Conservation (phyloP, 2,888 invertebrate species). For the Stenodera caucasica region DNA sequence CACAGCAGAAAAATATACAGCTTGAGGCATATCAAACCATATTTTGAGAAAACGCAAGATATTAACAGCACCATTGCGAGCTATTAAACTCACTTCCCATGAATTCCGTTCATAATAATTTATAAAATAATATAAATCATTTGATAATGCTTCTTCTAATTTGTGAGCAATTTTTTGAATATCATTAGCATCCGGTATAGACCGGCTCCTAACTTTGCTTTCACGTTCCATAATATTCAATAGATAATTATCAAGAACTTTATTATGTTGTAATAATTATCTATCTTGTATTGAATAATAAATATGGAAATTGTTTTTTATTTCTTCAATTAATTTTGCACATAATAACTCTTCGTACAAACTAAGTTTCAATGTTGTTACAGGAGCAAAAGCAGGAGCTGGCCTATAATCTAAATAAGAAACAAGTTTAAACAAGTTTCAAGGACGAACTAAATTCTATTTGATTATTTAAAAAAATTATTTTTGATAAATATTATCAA, state of each 20-base stretch:
- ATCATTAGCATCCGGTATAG: slow-evolving; percentile 51
- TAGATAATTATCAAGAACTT: slow-evolving; percentile 12
- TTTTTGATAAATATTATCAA: not conserved
- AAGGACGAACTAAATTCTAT: slow-evolving; percentile 15
- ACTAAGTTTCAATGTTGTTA: slow-evolving; percentile 12
- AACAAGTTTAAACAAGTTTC: slow-evolving; percentile 18
- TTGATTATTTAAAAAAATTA: not conserved
- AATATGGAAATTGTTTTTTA: not conserved
- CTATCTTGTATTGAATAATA: slow-evolving; percentile 9
- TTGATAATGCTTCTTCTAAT: slow-evolving; percentile 47
- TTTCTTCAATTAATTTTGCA: not conserved
- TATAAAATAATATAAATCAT: slow-evolving; percentile 35
- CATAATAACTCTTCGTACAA: slow-evolving; percentile 10
- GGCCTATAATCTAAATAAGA: slow-evolving; percentile 42
- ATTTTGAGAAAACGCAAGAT: slow-evolving; percentile 80
- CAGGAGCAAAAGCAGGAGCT: slow-evolving; percentile 44
- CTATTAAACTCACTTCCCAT: slow-evolving; percentile 74
- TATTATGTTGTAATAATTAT: slow-evolving; percentile 15
- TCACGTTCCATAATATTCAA: slow-evolving; percentile 42
- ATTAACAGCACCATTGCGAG: slow-evolving; percentile 79
- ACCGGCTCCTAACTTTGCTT: slow-evolving; percentile 53
- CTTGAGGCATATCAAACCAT: slow-evolving; percentile 81
- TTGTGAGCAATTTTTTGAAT: slow-evolving; percentile 46
- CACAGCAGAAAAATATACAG: slow-evolving; percentile 76
- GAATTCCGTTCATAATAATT: slow-evolving; percentile 37